These are phyloP conservation scores for Ischnura elegans DNA, from an alignment of 2,888 invertebrate genomes.

Conservation along the genomic window DNA sequence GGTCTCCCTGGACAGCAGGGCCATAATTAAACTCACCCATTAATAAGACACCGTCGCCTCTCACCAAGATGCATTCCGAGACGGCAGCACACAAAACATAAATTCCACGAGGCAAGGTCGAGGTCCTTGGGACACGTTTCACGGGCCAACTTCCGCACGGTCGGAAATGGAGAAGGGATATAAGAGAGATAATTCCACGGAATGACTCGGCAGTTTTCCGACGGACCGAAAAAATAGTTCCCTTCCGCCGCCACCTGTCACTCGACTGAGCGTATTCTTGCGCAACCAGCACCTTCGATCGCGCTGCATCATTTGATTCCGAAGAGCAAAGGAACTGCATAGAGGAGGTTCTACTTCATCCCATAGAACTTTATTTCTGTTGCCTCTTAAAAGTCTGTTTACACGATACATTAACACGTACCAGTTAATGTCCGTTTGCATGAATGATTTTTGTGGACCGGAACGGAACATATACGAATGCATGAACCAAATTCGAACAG, in stretches of 20 bases:
- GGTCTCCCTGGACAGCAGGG: too few relatives aligned
- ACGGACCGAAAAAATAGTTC: neutral
- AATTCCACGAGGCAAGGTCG: neutral
- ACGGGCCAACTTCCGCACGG: neutral
- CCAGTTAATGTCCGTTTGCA: too few relatives aligned
- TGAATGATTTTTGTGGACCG: too few relatives aligned
- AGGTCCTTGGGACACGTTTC: neutral
- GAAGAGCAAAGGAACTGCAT: too few relatives aligned
- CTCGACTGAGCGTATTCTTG: neutral
- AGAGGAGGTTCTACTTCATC: too few relatives aligned
- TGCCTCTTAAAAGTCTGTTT: too few relatives aligned
- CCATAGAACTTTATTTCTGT: too few relatives aligned
- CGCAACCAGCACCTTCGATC: neutral
- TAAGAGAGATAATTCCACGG: neutral
- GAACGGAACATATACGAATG: too few relatives aligned
- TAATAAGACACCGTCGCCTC: neutral
- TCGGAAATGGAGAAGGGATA: neutral
- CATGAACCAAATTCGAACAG: too few relatives aligned
- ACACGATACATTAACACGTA: too few relatives aligned
- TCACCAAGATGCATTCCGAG: neutral
- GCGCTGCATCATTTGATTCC: too few relatives aligned
- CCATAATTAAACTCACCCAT: too few relatives aligned
- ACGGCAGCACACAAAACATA: neutral
- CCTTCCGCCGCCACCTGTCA: neutral
- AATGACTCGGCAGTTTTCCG: neutral